phyloP scores from a whole-genome alignment of 2,888 invertebrate species.

The Drosophila multiciliata region DNA sequence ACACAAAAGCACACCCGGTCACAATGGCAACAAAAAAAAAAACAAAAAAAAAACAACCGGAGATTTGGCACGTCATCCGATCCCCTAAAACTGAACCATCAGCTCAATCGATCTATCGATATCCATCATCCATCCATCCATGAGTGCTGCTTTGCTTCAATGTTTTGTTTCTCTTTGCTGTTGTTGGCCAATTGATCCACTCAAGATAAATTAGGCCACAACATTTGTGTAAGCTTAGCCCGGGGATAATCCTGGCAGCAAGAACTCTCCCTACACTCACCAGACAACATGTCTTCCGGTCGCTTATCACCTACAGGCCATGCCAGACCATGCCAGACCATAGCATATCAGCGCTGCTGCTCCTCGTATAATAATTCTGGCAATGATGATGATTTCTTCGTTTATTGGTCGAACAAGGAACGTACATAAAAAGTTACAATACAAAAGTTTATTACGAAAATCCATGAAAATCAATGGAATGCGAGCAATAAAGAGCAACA shows the following conservation, averaged over 20 bases:
- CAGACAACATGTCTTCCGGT: conserved; percentile 58
- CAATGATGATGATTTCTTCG: conserved; percentile 30
- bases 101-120: conserved; percentile 35
- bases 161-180: conserved; percentile 12
- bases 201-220: conserved; percentile 82
- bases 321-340: not conserved
- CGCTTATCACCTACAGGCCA: conserved; percentile 30
- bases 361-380: conserved; percentile 25
- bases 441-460: conserved; percentile 74
- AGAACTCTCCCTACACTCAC: not conserved
- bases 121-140: conserved; percentile 10
- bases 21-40: conserved; percentile 48
- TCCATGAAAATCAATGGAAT: conserved; percentile 83
- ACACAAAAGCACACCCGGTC: conserved; percentile 72
- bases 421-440: conserved; percentile 65
- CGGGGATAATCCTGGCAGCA: conserved; percentile 39
- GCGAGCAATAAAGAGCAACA: conserved; percentile 71
- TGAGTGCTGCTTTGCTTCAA: conserved; percentile 15
- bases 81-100: conserved; percentile 23
- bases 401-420: conserved; percentile 31
- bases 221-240: conserved; percentile 68
- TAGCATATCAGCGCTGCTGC: not conserved
- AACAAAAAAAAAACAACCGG: not conserved
- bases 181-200: conserved; percentile 75
- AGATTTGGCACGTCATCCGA: conserved; percentile 44